Percentiles rank a stretch among this genome's conserved stretches.
These are phyloP conservation scores for Lissocephala sabroskyi DNA, from an alignment of 2,888 invertebrate genomes.

Conservation along the genomic window DNA sequence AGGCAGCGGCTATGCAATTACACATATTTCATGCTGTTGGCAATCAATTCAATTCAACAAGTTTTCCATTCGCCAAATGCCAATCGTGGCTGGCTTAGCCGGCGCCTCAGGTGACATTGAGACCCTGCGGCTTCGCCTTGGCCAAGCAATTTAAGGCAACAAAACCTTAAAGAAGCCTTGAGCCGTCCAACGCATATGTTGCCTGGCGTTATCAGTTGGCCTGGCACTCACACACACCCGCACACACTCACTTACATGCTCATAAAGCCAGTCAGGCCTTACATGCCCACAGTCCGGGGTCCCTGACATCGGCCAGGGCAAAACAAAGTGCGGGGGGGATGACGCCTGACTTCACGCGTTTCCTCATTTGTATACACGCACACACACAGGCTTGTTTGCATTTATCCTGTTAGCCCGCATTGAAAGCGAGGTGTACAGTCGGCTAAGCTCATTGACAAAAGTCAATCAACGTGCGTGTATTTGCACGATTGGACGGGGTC, in stretches of 20 bases:
- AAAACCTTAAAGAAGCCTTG: no score
- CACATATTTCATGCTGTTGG: constrained; percentile 43
- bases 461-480: constrained; percentile 65
- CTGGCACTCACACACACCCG: constrained; percentile 33
- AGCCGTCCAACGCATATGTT: constrained; percentile 16
- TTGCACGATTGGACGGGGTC: constrained; percentile 51
- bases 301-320: constrained; percentile 18
- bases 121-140: constrained; percentile 3
- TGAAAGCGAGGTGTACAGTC: no score
- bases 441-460: constrained; percentile 58
- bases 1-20: constrained; percentile 41
- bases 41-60: constrained; percentile 64
- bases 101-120: constrained; percentile 30
- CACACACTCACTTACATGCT: constrained; percentile 15
- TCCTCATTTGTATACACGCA: constrained; percentile 52
- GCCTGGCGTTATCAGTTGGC: no score
- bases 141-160: no score
- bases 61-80: constrained; percentile 19
- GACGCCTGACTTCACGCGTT: constrained; percentile 29
- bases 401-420: constrained; percentile 18
- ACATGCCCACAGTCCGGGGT: constrained; percentile 9
- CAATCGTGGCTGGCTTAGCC: not conserved
- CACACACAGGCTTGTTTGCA: constrained; percentile 12
- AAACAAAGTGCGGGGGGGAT: constrained; percentile 9
- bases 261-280: constrained; percentile 7